Percentiles rank a stretch among this genome's conserved stretches.
These are phyloP conservation scores for Emydura subglobosa DNA, from an alignment of 2,113 vertebrate genomes.

Conservation along the genomic window DNA sequence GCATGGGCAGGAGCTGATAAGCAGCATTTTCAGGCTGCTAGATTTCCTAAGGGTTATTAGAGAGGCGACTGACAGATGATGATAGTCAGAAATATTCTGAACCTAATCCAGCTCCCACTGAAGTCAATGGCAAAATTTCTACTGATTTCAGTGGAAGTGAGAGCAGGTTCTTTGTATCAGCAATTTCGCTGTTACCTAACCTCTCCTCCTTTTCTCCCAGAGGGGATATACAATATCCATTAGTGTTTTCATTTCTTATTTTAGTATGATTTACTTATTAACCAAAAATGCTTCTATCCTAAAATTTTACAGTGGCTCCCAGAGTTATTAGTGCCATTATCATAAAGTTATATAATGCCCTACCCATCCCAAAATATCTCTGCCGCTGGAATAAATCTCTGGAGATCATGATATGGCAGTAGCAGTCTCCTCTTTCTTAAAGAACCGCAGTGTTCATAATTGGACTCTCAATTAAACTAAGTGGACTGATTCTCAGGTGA, in stretches of 20 bases:
- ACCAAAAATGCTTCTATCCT: background rate
- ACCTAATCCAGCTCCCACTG: background rate
- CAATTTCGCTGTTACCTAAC: background rate
- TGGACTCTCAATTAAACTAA: background rate
- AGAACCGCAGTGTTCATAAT: background rate
- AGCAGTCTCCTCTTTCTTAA: background rate
- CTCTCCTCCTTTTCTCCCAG: background rate
- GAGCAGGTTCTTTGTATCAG: background rate
- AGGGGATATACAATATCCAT: background rate
- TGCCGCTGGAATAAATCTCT: background rate
- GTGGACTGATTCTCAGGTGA: background rate
- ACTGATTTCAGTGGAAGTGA: background rate
- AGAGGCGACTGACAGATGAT: background rate
- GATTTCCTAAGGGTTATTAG: background rate
- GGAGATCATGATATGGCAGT: background rate
- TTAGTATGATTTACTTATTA: conserved; percentile 21
- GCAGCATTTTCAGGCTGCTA: background rate
- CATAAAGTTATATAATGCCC: background rate
- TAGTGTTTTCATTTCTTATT: background rate
- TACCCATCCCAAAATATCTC: background rate
- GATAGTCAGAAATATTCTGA: background rate
- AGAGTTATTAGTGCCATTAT: background rate
- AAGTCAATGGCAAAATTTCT: background rate
- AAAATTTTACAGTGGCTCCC: background rate
- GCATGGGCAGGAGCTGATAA: conserved; percentile 8